Conservation (phyloP, 2,113 vertebrate genomes). For the Leuciscus idus region DNA sequence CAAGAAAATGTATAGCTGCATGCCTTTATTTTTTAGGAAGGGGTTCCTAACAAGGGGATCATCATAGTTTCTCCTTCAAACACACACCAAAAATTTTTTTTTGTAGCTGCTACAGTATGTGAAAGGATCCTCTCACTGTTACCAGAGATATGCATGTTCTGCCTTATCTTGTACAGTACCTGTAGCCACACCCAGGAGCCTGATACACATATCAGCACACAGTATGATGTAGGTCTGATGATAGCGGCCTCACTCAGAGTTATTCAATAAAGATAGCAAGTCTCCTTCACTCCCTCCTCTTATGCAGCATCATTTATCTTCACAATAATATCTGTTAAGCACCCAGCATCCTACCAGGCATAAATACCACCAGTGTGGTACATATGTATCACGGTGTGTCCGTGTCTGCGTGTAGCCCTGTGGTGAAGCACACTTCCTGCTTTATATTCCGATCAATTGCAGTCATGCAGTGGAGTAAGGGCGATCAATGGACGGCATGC, state of each 20-base stretch:
- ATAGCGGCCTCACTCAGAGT: neutral
- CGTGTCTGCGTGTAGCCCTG: constrained; percentile 26
- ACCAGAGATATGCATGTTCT: neutral
- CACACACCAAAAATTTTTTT: no score
- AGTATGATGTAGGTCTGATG: neutral
- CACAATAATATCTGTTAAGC: constrained; percentile 47
- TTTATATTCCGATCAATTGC: constrained; percentile 39
- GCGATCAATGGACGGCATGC: constrained; percentile 31
- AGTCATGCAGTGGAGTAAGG: constrained; percentile 41
- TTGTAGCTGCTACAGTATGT: neutral
- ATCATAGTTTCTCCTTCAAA: no score
- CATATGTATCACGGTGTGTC: constrained; percentile 27
- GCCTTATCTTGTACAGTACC: neutral
- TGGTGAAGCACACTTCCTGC: constrained; percentile 35
- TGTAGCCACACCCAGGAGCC: neutral
- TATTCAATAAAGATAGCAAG: constrained; percentile 31
- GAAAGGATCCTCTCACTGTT: neutral
- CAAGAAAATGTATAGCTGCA: neutral
- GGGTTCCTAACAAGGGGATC: no score
- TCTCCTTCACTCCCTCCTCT: neutral
- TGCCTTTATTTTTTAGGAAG: no score
- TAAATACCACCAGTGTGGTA: constrained; percentile 15
- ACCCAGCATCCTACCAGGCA: constrained; percentile 14
- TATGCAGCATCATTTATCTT: constrained; percentile 38
- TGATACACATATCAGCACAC: neutral